A percentile compares a stretch with the other conserved stretches of the same genome.
phyloP scores from a whole-genome alignment of 2,888 invertebrate genomes.

The Ditula angustiorana region DNA sequence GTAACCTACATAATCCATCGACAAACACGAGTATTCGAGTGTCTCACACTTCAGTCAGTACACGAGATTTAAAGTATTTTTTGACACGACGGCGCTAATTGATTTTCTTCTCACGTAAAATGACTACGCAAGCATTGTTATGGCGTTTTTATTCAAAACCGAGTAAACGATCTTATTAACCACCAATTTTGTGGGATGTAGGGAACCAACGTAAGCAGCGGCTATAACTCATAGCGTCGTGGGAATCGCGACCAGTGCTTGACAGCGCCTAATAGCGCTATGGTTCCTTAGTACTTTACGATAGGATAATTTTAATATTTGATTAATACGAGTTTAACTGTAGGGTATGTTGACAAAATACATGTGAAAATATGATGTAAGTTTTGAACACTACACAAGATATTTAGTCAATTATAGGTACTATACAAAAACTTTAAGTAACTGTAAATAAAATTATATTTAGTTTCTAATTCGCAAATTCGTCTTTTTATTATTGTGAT shows the following conservation, averaged over 20 bases:
- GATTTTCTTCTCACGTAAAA: slow-evolving; percentile 17
- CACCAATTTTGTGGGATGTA: slow-evolving; percentile 27
- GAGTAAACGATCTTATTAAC: slow-evolving; percentile 26
- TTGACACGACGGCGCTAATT: slow-evolving; percentile 28
- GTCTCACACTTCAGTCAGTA: neutral
- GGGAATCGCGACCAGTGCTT: slow-evolving; percentile 34
- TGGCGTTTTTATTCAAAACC: slow-evolving; percentile 13
- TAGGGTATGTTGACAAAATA: too few relatives aligned
- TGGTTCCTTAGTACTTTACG: slow-evolving; percentile 22
- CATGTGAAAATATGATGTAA: too few relatives aligned
- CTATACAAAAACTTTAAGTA: too few relatives aligned
- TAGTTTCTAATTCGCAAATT: too few relatives aligned
- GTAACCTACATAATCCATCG: neutral
- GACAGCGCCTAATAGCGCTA: slow-evolving; percentile 38
- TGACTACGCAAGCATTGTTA: slow-evolving; percentile 23
- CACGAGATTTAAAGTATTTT: neutral
- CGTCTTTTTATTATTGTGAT: too few relatives aligned
- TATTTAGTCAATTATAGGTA: too few relatives aligned
- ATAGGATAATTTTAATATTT: neutral
- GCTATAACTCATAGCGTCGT: slow-evolving; percentile 34
- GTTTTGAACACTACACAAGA: too few relatives aligned
- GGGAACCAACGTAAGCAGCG: slow-evolving; percentile 12
- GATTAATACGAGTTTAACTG: too few relatives aligned
- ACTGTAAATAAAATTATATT: too few relatives aligned
- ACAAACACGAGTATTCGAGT: neutral